Evolutionary conservation across 2,113 vertebrate genomes (phyloP), one percentile per base, ranked within the genome.

Genomic region (Psammodynastes pulverulentus): DNA sequence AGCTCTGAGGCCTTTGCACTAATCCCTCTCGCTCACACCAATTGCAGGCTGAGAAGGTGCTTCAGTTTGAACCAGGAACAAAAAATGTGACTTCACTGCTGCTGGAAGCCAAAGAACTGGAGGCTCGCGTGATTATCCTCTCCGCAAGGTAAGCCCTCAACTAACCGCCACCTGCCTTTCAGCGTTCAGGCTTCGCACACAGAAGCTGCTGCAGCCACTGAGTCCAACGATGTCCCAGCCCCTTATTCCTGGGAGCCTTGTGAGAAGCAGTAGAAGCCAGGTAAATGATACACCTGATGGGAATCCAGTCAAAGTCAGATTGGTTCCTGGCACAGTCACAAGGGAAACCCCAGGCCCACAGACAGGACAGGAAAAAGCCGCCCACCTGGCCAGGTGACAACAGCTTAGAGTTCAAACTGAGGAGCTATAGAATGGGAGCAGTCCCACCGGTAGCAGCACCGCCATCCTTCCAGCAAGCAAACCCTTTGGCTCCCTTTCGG

Each of bases 41-140:
- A 99, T 98, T 98, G 95, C 98, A 99, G 99, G 99, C 99, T 91
- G 99, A 99, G 98, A 99, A 99, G 98, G 98, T 99, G 96, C 98
- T 99, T 97, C 99, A 99, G 97, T 99, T 99, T 96, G 99, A 99
- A 96, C 99, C 98, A 0, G 98, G 99, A 93, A 99, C 99, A 96
- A 99, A 99, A 98, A 99, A 99, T 1, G 98, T 99, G 98, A 99
- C 99, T 0, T 98, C 99, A 1, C 97, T 99, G 97, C 98, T 99
- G 96, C 97, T 99, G 97, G 99, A 99, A 97, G 99, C 99, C 0
- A 98, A 98, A 96, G 99, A 99, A 96, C 97, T 99, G 98, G 99
- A 99, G 97, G 99, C 99, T 91, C 97, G 99, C 0, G 99, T 99
- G 95, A 99, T 99, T 97, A 99, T 99, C 96, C 98, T 99, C 51